These are phyloP conservation scores for Eupithecia abbreviata DNA, from an alignment of 2,888 invertebrate species.

Conservation along the genomic window DNA sequence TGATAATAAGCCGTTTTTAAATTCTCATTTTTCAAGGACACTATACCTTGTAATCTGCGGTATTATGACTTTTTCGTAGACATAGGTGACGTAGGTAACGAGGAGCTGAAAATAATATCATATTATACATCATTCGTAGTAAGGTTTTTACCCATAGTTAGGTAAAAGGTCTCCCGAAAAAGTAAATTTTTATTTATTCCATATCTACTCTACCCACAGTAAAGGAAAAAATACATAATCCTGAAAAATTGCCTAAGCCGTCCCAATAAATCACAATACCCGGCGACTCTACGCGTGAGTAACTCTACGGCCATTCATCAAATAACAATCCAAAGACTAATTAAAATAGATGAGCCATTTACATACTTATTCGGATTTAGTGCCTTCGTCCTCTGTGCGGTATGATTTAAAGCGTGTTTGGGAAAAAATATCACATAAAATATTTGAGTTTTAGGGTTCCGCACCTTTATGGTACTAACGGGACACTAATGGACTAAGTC, in stretches of 20 bases:
- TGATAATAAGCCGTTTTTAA: background rate
- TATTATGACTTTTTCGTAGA: too few species aligned
- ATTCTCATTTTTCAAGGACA: background rate
- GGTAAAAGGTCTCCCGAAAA: background rate
- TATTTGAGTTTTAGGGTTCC: background rate
- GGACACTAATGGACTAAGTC: background rate
- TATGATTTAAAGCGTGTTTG: background rate
- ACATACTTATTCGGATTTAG: slow-evolving; percentile 58
- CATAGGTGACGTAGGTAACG: too few species aligned
- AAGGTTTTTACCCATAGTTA: background rate
- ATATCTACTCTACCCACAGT: background rate
- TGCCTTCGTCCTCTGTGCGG: slow-evolving; percentile 39
- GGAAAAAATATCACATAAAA: background rate
- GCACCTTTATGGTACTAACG: background rate
- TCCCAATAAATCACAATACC: background rate
- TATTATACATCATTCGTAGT: background rate
- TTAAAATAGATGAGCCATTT: slow-evolving; percentile 79
- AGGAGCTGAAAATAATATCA: background rate
- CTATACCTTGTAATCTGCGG: too few species aligned
- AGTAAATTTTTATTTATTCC: background rate
- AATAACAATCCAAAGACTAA: slow-evolving; percentile 61
- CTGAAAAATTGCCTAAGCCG: background rate
- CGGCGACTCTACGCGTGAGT: slow-evolving; percentile 21
- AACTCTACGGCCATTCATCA: slow-evolving; percentile 33
- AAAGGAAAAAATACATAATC: slow-evolving; percentile 2